Evolutionary conservation across 2,113 vertebrate genomes (phyloP).

Genomic region (Entelurus aequoreus): DNA sequence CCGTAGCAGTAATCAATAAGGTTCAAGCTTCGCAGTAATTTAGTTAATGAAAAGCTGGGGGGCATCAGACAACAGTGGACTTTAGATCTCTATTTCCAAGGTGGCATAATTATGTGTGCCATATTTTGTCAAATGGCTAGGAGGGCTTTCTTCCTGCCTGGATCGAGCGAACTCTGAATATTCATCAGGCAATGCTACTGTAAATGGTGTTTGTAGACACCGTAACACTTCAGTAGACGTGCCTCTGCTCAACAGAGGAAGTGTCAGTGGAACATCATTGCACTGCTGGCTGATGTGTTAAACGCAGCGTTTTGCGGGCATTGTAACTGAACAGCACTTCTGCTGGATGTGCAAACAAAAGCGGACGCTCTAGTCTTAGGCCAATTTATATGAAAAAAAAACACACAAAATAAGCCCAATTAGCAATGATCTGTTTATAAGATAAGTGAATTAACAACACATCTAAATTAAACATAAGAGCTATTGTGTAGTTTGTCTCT

Average conservation of each 20-base stretch:
- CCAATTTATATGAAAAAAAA: conserved; percentile 7
- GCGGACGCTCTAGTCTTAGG: conserved; percentile 19
- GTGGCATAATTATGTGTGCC: conserved; percentile 66
- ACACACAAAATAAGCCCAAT: conserved; percentile 28
- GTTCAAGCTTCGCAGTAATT: conserved; percentile 66
- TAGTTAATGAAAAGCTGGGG: conserved; percentile 76
- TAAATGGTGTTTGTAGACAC: conserved; percentile 61
- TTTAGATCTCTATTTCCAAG: conserved; percentile 64
- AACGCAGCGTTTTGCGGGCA: conserved; percentile 7
- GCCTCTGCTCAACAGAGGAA: conserved; percentile 26
- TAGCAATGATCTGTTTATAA: conserved; percentile 44
- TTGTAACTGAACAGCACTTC: conserved; percentile 20
- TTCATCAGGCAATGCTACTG: conserved; percentile 69
- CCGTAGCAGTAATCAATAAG: conserved; percentile 68
- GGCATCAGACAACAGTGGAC: conserved; percentile 55
- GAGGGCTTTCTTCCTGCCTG: conserved; percentile 48
- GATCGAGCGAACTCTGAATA: conserved; percentile 59
- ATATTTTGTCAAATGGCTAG: conserved; percentile 61
- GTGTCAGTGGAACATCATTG: conserved; percentile 21
- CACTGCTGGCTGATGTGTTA: conserved; percentile 3
- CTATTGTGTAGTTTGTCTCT: conserved; percentile 28
- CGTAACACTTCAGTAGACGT: conserved; percentile 44
- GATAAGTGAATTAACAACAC: conserved; percentile 45
- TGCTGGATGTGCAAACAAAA: conserved; percentile 22
- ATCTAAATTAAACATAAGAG: conserved; percentile 47